A percentile compares a stretch with the other conserved stretches of the same genome.
Conservation (phyloP, 2,797 vertebrate species). For the Rallus crepitans region DNA sequence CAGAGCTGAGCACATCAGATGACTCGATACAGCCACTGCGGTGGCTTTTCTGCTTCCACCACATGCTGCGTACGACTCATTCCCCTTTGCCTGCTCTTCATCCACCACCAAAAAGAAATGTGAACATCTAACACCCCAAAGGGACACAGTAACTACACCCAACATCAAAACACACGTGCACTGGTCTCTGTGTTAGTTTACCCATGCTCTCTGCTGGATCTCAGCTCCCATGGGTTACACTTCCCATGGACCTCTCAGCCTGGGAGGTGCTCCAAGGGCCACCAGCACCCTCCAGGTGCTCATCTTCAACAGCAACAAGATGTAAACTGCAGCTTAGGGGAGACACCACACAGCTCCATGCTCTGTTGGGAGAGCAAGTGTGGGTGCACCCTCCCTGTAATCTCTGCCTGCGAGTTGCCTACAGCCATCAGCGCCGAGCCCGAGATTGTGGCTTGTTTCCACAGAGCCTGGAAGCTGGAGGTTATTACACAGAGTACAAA, state of each 20-base stretch:
- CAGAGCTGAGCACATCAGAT: not conserved
- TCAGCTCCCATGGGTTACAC: not conserved
- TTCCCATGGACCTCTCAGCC: not conserved
- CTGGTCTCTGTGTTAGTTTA: not conserved
- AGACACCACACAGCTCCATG: not conserved
- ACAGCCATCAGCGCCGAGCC: not conserved
- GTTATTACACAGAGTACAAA: fast-evolving
- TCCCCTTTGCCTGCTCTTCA: not conserved
- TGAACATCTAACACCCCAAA: not conserved
- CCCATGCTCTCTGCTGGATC: fast-evolving
- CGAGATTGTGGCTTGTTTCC: fast-evolving
- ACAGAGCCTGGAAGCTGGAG: not conserved
- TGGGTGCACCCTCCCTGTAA: not conserved
- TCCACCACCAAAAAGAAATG: not conserved
- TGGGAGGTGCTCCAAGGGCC: not conserved
- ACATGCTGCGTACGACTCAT: not conserved
- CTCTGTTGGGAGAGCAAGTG: fast-evolving
- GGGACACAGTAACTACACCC: not conserved
- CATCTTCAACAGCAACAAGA: not conserved
- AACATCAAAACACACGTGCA: fast-evolving
- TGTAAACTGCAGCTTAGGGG: fast-evolving
- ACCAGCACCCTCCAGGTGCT: not conserved
- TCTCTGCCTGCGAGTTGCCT: fast-evolving
- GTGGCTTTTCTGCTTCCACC: not conserved
- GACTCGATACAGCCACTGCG: not conserved